A percentile compares a stretch with the other conserved stretches of the same genome.
These are phyloP conservation scores for Apamea epomidion DNA, from an alignment of 2,888 invertebrate genomes.

Conservation along the genomic window DNA sequence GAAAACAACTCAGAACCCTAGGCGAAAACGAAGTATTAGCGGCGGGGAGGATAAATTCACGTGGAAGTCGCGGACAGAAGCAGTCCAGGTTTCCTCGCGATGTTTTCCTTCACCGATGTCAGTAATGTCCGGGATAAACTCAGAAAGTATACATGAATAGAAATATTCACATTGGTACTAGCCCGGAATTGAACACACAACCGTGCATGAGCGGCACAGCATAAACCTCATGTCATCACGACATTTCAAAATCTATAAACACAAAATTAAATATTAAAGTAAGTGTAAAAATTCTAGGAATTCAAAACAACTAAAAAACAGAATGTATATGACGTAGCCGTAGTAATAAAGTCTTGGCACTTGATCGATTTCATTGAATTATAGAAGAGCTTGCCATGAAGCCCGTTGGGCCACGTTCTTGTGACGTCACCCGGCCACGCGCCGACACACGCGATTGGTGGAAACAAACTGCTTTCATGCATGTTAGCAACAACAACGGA, in stretches of 20 bases:
- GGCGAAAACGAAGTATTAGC: no score
- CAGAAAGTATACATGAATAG: no score
- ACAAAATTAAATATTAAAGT: neutral
- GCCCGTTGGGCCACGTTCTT: slow-evolving; percentile 65
- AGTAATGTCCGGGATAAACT: no score
- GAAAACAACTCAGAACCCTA: no score
- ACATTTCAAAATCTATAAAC: neutral
- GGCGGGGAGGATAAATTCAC: no score
- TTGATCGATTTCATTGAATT: slow-evolving; percentile 74
- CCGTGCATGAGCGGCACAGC: neutral
- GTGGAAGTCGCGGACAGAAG: no score
- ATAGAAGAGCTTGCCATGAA: slow-evolving; percentile 59
- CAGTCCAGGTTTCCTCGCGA: no score
- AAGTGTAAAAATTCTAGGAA: neutral
- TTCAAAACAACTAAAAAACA: neutral
- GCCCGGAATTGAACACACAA: neutral
- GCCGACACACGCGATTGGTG: slow-evolving; percentile 35
- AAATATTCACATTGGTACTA: no score
- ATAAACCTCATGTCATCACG: neutral
- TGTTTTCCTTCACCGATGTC: no score
- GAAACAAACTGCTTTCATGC: slow-evolving; percentile 9
- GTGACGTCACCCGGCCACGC: slow-evolving; percentile 11
- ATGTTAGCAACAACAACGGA: neutral
- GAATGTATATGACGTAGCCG: slow-evolving; percentile 2
- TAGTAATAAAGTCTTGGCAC: slow-evolving; percentile 43